phyloP scores from a whole-genome alignment of 2,113 vertebrate species.

The Ginglymostoma cirratum region DNA sequence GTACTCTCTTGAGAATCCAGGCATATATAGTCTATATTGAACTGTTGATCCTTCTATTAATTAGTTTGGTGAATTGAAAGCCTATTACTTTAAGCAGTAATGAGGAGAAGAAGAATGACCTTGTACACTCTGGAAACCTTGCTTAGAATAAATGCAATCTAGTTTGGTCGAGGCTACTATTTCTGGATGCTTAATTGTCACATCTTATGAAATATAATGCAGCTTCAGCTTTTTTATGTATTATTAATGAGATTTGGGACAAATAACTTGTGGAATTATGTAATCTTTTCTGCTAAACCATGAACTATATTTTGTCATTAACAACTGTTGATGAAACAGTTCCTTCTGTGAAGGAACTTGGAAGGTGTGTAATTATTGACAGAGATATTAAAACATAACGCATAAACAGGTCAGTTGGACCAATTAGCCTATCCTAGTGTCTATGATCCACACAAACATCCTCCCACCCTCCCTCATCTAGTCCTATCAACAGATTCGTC shows the following conservation, averaged over 20 bases:
- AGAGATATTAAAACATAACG: not conserved
- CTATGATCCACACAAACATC: not conserved
- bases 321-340: not conserved
- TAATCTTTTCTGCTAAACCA: not conserved
- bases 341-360: conserved; percentile 30
- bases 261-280: not conserved
- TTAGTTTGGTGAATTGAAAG: conserved; percentile 5
- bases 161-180: not conserved
- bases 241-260: not conserved
- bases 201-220: conserved; percentile 24
- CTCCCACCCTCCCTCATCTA: not conserved
- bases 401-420: not conserved
- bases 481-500: not conserved
- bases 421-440: not conserved
- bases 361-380: conserved; percentile 13
- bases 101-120: not conserved
- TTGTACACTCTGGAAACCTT: not conserved
- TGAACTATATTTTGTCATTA: conserved; percentile 14
- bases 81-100: conserved; percentile 15
- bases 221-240: not conserved
- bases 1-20: not conserved
- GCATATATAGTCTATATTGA: not conserved
- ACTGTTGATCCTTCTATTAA: conserved; percentile 25
- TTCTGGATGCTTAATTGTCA: not conserved
- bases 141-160: not conserved